These are phyloP conservation scores for Coilia nasus DNA, from an alignment of 2,797 vertebrate genomes.

Conservation along the genomic window DNA sequence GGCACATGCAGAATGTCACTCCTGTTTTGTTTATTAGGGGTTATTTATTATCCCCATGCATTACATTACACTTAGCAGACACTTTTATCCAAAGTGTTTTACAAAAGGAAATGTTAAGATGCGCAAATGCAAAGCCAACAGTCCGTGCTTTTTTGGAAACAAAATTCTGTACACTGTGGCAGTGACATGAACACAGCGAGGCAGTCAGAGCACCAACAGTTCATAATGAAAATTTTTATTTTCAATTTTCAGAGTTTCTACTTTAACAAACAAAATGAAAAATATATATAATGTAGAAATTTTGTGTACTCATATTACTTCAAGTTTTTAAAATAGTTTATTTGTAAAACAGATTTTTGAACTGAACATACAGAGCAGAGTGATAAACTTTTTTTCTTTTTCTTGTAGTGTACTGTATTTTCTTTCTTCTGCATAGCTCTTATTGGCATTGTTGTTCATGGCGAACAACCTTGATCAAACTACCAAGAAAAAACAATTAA, in stretches of 20 bases:
- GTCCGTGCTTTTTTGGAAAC: neutral
- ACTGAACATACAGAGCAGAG: constrained; percentile 24
- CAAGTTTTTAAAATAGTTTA: constrained; percentile 42
- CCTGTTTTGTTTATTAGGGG: neutral
- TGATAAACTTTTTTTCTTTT: constrained; percentile 7
- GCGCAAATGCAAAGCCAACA: neutral
- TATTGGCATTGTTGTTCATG: constrained; percentile 23
- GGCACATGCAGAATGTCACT: neutral
- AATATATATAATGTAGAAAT: constrained; percentile 46
- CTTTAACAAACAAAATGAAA: constrained; percentile 18
- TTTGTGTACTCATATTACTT: constrained; percentile 38
- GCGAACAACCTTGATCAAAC: constrained; percentile 4
- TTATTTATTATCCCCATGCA: neutral
- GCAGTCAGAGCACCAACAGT: neutral
- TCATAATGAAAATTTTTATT: constrained; percentile 41
- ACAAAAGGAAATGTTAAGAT: too few relatives aligned
- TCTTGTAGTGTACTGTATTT: constrained; percentile 20
- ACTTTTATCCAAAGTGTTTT: too few relatives aligned
- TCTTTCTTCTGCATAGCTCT: constrained; percentile 31
- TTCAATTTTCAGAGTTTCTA: constrained; percentile 44
- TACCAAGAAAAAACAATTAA: neutral
- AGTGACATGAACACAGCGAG: neutral
- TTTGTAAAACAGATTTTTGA: constrained; percentile 47
- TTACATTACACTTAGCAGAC: too few relatives aligned
- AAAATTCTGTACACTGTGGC: neutral